Conservation (phyloP, 2,797 vertebrate genomes). For the Pangasius sanitwongsei region DNA sequence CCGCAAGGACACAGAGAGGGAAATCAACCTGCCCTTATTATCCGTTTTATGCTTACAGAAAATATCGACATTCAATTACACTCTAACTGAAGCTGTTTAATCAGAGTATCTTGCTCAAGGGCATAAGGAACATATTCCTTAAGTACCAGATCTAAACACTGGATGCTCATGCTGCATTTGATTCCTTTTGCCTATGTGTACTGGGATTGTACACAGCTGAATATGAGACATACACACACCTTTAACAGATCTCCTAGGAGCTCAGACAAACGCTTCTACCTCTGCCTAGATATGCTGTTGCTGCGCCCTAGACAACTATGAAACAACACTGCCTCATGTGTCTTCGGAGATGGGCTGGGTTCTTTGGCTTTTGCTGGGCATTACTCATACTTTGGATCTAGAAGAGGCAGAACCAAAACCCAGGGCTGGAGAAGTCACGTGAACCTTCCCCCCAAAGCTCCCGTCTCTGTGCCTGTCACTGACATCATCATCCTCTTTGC, state of each 20-base stretch:
- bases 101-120: conserved; percentile 16
- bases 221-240: neutral
- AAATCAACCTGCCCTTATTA: conserved; percentile 39
- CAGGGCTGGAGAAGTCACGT: conserved; percentile 44
- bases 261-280: neutral
- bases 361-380: conserved; percentile 39
- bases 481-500: conserved; percentile 68
- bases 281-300: conserved; percentile 2
- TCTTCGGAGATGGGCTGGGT: conserved; percentile 30
- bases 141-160: neutral
- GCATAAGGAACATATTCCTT: neutral
- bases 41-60: conserved; percentile 15
- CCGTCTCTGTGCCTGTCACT: conserved; percentile 65
- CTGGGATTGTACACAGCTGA: neutral
- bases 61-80: conserved; percentile 31
- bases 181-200: neutral
- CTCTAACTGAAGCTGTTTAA: neutral
- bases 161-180: neutral
- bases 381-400: conserved; percentile 51
- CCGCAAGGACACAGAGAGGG: conserved; percentile 16
- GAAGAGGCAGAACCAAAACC: conserved; percentile 43
- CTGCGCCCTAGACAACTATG: conserved; percentile 19
- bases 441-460: conserved; percentile 34
- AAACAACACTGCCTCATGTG: conserved; percentile 49
- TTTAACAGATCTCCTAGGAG: conserved; percentile 9